A percentile compares a stretch with the other conserved stretches of the same genome.
phyloP scores from a whole-genome alignment of 2,113 vertebrate genomes.

The Sturnus vulgaris region DNA sequence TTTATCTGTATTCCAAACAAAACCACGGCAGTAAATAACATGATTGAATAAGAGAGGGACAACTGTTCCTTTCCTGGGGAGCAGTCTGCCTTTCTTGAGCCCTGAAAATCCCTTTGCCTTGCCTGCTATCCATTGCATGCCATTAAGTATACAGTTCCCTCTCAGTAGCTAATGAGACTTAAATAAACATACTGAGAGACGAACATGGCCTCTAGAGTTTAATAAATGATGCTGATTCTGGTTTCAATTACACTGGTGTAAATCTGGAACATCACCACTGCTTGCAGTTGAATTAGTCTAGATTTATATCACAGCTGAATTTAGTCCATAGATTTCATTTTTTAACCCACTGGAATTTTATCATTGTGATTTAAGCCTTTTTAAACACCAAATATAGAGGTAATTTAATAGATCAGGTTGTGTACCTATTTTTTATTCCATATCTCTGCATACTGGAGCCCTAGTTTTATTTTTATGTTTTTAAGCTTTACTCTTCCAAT shows the following conservation, averaged over 20 bases:
- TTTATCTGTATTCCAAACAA: background rate
- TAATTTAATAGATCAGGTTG: background rate
- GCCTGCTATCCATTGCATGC: slow-evolving; percentile 16
- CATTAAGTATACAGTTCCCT: slow-evolving; percentile 43
- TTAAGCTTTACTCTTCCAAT: background rate
- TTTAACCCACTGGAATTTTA: background rate
- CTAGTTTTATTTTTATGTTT: background rate
- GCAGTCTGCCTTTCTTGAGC: background rate
- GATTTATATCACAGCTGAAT: background rate
- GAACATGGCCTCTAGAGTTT: slow-evolving; percentile 36
- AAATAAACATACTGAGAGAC: slow-evolving; percentile 54
- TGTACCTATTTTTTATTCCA: background rate
- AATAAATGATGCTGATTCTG: slow-evolving; percentile 59
- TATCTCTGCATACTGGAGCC: background rate
- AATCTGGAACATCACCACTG: slow-evolving; percentile 35
- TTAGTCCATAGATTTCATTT: background rate
- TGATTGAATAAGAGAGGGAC: background rate
- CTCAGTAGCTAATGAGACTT: slow-evolving; percentile 54
- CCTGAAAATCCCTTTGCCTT: slow-evolving; percentile 28
- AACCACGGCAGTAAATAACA: background rate
- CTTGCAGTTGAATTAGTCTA: slow-evolving; percentile 14
- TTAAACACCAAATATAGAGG: background rate
- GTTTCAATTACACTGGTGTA: slow-evolving; percentile 31
- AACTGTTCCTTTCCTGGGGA: background rate
- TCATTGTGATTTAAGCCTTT: background rate